Conservation (phyloP, 2,797 vertebrate species). For the Cichlasoma orientale region DNA sequence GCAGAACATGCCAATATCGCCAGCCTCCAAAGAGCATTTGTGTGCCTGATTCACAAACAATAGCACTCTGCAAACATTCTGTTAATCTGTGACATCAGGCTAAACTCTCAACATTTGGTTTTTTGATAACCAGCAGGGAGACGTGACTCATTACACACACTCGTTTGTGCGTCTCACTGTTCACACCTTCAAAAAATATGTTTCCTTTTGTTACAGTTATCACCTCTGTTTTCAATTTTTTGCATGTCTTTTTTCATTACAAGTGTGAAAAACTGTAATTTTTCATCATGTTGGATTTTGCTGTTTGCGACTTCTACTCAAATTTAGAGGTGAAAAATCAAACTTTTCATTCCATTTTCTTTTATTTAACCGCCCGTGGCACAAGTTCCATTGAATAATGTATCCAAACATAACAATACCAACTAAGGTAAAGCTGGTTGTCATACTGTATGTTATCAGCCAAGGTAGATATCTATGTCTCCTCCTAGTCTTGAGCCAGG, state of each 20-base stretch:
- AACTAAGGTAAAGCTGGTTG: not conserved
- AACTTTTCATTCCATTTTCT: not conserved
- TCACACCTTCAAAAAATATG: not conserved
- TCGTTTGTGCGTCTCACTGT: constrained; percentile 6
- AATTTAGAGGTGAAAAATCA: not conserved
- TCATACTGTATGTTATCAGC: not conserved
- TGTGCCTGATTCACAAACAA: constrained; percentile 29
- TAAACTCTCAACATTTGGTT: constrained; percentile 7
- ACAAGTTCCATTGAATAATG: not conserved
- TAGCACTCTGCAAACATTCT: not conserved
- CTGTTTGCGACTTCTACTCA: not conserved
- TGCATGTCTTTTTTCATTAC: not conserved
- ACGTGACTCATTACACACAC: not conserved
- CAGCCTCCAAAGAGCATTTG: not conserved
- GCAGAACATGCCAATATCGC: not conserved
- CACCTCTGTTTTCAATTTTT: not conserved
- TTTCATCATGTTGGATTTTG: not conserved
- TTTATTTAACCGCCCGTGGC: not conserved
- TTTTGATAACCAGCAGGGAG: constrained; percentile 8
- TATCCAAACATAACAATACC: not conserved
- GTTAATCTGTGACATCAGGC: not conserved
- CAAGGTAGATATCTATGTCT: not conserved
- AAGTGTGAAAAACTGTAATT: not conserved
- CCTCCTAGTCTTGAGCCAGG: not conserved
- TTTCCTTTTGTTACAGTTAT: not conserved